Conservation (phyloP, 2,797 vertebrate species). For the Toxotes lorentzi region DNA sequence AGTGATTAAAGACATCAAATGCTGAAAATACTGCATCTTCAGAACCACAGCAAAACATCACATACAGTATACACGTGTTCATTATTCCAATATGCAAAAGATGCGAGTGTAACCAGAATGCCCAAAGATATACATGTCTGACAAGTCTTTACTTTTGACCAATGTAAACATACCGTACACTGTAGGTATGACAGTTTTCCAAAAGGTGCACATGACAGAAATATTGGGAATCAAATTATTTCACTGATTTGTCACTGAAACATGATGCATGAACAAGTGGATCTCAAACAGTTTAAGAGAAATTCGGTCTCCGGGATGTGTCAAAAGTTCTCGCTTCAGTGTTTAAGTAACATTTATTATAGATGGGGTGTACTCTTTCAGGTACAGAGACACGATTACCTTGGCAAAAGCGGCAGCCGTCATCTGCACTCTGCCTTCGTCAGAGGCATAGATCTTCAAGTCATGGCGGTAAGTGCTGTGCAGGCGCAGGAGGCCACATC, state of each 20-base stretch:
- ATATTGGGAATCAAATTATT: neutral
- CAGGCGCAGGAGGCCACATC: slow-evolving; percentile 94
- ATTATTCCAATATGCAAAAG: too few species aligned
- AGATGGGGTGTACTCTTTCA: neutral
- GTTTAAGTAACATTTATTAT: too few species aligned
- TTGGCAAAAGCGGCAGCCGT: slow-evolving; percentile 98
- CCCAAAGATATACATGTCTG: too few species aligned
- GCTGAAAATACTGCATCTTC: neutral
- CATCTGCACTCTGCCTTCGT: slow-evolving; percentile 96
- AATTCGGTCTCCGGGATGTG: neutral
- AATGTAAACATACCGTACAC: neutral
- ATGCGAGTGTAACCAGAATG: too few species aligned
- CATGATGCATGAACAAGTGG: neutral
- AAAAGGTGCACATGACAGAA: neutral
- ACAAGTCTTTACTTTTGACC: too few species aligned
- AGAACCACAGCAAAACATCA: neutral
- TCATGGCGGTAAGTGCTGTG: slow-evolving; percentile 98
- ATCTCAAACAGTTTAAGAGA: neutral
- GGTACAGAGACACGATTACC: slow-evolving; percentile 72
- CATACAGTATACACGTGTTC: too few species aligned
- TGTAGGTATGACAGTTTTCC: neutral
- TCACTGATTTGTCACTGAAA: neutral
- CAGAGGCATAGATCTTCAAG: slow-evolving; percentile 98
- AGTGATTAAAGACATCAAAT: neutral
- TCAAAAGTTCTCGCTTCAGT: neutral